Conservation (phyloP, 2,113 vertebrate genomes). For the Coreoperca whiteheadi region DNA sequence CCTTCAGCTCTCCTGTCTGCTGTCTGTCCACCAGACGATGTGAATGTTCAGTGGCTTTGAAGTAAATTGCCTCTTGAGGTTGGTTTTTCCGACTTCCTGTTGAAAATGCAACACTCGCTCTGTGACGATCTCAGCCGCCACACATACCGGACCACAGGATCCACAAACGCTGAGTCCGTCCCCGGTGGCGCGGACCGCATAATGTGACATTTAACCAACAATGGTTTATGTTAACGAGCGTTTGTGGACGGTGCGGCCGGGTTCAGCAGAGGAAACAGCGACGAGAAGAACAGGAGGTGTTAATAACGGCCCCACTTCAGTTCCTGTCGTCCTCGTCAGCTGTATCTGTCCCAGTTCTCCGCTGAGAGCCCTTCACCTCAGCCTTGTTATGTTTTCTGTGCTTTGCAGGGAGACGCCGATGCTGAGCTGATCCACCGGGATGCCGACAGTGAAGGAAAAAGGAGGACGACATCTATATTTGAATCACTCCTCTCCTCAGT, state of each 20-base stretch:
- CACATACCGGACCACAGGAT: background rate
- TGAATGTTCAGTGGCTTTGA: background rate
- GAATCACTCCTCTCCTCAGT: slow-evolving; percentile 3
- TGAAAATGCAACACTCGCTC: background rate
- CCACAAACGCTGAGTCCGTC: background rate
- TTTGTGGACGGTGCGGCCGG: background rate
- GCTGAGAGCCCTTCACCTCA: background rate
- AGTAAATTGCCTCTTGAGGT: background rate
- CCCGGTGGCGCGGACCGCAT: slow-evolving; percentile 5
- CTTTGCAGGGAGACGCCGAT: slow-evolving; percentile 34
- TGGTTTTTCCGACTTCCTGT: background rate
- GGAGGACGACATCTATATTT: slow-evolving; percentile 50
- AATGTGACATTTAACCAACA: slow-evolving; percentile 25
- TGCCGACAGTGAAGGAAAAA: slow-evolving; percentile 9
- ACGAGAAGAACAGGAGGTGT: background rate
- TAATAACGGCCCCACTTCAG: background rate
- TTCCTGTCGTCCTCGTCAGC: background rate
- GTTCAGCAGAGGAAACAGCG: background rate
- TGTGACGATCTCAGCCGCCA: background rate
- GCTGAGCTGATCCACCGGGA: slow-evolving; percentile 14
- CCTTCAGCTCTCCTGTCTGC: background rate
- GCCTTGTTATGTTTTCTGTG: slow-evolving; percentile 26
- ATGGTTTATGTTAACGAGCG: slow-evolving; percentile 29
- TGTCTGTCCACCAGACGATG: background rate
- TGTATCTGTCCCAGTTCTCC: background rate